Evolutionary conservation across 1,140 invertebrate genomes (phyloP), one percentile per base, ranked within the genome.

Genomic region (Drosophila mayri): DNA sequence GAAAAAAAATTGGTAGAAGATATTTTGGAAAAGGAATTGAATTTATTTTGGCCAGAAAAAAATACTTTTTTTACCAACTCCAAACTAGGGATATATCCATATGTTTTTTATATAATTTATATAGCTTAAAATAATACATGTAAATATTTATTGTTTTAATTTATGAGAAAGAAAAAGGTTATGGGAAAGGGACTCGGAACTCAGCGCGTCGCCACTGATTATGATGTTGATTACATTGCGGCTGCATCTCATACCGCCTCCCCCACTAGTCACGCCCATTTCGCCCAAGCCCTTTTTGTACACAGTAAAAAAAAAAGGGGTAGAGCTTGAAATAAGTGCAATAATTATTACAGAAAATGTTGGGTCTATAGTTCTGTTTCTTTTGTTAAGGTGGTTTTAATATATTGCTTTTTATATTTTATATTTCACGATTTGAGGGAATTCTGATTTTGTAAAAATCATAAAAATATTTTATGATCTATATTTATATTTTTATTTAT

Each of bases 211-310:
- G 77, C 62, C 62, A 68, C 70, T 79, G 68, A 80, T 80, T 80
- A 80, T 80, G 78, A 80, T 74, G 77, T 80, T 80, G 78, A 80
- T 80, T 80, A 80, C 77, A 80, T 80, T 80, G 70, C 49, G 62
- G 57, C 49, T 60, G 49, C 20, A 22, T 18, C 18, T 30, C 50
- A 12, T 52, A 38, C 46, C 30, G 11, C 40, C 57, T 8, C 2
- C 11, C 11, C 10, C 37, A 9, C 25, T 43, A 25, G 57, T 40
- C 22, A 38, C 55, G 32, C 49, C 57, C 57, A 43, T 3, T 22
- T 32, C 18, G 16, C 25, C 11, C 30, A 16, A 54, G 50, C 32
- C 32, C 52, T 55, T 38, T 22, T 22, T 2, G 1, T 55, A 61
- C 62, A 18, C 20, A 5, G 28, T n/a, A 30, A 61, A n/a, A 38